Evolutionary conservation across 2,113 vertebrate genomes (phyloP).

Genomic region (Caloenas nicobarica): DNA sequence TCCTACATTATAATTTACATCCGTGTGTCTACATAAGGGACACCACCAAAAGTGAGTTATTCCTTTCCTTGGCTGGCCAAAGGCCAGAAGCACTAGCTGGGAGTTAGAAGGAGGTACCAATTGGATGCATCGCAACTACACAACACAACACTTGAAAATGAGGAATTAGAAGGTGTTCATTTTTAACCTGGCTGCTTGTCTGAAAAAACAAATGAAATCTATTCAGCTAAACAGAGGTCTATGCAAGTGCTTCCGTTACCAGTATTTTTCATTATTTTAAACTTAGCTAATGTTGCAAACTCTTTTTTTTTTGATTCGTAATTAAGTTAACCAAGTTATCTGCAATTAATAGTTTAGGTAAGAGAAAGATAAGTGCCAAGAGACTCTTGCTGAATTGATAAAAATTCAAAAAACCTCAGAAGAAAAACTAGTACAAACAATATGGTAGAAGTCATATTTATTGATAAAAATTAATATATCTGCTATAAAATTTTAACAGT

Average conservation of each 20-base stretch:
- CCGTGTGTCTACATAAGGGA: neutral
- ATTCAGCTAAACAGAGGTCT: neutral
- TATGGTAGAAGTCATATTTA: slow-evolving; percentile 83
- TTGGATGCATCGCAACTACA: neutral
- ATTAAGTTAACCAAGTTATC: neutral
- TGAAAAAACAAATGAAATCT: neutral
- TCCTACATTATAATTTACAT: neutral
- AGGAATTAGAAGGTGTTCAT: neutral
- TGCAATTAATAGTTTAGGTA: neutral
- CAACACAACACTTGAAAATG: neutral
- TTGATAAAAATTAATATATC: slow-evolving; percentile 84
- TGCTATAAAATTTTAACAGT: slow-evolving; percentile 86
- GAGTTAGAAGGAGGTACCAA: neutral
- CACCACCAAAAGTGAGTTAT: neutral
- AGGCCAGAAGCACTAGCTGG: neutral
- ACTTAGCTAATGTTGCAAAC: neutral
- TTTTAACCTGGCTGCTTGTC: neutral
- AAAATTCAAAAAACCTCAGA: neutral
- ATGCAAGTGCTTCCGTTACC: neutral
- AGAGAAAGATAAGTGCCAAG: neutral
- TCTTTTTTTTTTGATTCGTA: neutral
- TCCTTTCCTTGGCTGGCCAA: neutral
- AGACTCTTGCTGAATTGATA: neutral
- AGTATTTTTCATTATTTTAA: neutral
- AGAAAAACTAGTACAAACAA: slow-evolving; percentile 48